A percentile compares a stretch with the other conserved stretches of the same genome.
These are phyloP conservation scores for Uloborus plumipes DNA, from an alignment of 2,888 invertebrate genomes.

Conservation along the genomic window DNA sequence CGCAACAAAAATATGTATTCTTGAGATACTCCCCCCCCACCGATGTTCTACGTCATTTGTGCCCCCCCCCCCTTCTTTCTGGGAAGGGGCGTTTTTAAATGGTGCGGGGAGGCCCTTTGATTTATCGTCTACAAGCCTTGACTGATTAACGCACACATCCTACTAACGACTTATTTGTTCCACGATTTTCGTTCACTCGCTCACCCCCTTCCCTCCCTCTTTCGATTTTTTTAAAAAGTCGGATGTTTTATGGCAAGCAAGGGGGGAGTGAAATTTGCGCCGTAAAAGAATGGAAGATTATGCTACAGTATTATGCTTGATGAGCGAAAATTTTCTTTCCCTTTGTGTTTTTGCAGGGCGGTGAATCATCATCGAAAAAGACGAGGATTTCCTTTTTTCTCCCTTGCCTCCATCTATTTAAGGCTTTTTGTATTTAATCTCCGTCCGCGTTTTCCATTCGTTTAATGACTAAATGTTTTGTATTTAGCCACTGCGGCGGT, in stretches of 20 bases:
- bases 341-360: conserved; percentile 22
- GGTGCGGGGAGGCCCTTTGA: conserved; percentile 33
- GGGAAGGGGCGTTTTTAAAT: conserved; percentile 48
- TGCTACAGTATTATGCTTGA: conserved; percentile 41
- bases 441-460: too few relatives aligned
- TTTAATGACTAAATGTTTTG: too few relatives aligned
- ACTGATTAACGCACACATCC: conserved; percentile 57
- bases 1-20: conserved; percentile 41
- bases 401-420: too few relatives aligned
- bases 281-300: conserved; percentile 47
- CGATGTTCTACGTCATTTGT: conserved; percentile 34
- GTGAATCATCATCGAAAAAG: conserved; percentile 29
- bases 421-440: too few relatives aligned
- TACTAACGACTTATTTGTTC: conserved; percentile 59
- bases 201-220: not conserved
- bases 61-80: conserved; percentile 2
- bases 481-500: too few relatives aligned
- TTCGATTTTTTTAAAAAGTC: conserved; percentile 21
- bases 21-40: conserved; percentile 12
- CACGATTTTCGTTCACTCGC: conserved; percentile 34
- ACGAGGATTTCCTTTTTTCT: too few relatives aligned
- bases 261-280: conserved; percentile 3
- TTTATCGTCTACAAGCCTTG: conserved; percentile 53
- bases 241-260: not conserved
- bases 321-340: conserved; percentile 32